A percentile compares a stretch with the other conserved stretches of the same genome.
These are phyloP conservation scores for Sinonovacula constricta DNA, from an alignment of 1,140 invertebrate genomes.

Conservation along the genomic window DNA sequence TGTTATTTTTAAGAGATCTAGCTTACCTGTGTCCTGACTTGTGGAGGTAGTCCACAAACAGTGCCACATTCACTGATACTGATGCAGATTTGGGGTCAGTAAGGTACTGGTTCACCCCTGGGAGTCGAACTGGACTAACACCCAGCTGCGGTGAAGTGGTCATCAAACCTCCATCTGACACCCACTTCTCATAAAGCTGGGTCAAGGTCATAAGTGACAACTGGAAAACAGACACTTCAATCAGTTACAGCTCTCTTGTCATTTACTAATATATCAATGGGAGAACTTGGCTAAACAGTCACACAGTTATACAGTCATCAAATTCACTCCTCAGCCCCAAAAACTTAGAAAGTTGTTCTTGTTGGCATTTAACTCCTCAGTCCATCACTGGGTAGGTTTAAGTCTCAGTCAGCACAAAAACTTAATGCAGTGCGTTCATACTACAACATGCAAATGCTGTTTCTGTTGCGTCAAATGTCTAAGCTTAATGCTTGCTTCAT, in stretches of 20 bases:
- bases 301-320: not conserved
- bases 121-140: slow-evolving; percentile 9
- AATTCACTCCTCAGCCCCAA: not conserved
- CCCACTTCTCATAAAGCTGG: not conserved
- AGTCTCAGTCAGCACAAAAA: too few relatives aligned
- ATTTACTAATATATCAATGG: not conserved
- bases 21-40: not conserved
- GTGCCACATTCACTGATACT: slow-evolving; percentile 17
- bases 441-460: too few relatives aligned
- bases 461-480: too few relatives aligned
- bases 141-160: slow-evolving; percentile 3
- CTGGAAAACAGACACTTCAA: slow-evolving; percentile 2
- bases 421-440: too few relatives aligned
- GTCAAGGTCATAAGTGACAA: slow-evolving; percentile 1
- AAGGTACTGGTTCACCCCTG: not conserved
- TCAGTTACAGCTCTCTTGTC: not conserved
- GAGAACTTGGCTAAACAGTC: not conserved
- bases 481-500: too few relatives aligned
- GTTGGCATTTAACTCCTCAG: not conserved
- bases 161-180: not conserved
- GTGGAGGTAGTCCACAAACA: slow-evolving; percentile 23
- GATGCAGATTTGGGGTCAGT: slow-evolving; percentile 24
- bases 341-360: not conserved
- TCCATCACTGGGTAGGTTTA: too few relatives aligned
- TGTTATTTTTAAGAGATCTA: not conserved